Base-by-base conservation (phyloP, 2,888 invertebrate species). In the Tenthredo mesomela region DNA sequence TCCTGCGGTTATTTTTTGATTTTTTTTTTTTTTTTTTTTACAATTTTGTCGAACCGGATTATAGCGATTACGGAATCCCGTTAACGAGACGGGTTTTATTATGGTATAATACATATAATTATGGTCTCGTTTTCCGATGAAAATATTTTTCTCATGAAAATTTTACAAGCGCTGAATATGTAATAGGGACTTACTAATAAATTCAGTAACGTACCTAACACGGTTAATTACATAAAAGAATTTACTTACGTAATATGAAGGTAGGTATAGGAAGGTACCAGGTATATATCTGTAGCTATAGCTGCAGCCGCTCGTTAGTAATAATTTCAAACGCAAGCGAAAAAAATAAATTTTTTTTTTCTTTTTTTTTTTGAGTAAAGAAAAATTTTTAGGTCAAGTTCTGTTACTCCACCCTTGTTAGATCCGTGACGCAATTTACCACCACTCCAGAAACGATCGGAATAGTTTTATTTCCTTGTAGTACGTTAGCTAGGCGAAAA, bases 291-390 rank as follows among this genome's bases (percentile, higher is more conserved):
- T 43, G 10, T 21, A 29, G 29, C 1, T 29, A 37, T 43, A 73
- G 25, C 29, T 43, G 29, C 21, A 73, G 43, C 10, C 12, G 25
- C 75, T 77, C 80, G 58, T 80, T 80, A 80, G 80, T 18, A 58
- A 61, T 61, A 80, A 80, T 80, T 80, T 40, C 7, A 18, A 61
- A 61, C 18, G n/a, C n/a, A 61, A 61, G 10, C 3, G n/a, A 12
- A 43, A 33, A n/a, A n/a, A n/a, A n/a, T n/a, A n/a, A n/a, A n/a
- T n/a, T n/a, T n/a, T n/a, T n/a, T n/a, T n/a, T 33, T 37, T 37
- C 7, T 37, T 37, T 12, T 29, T 12, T 29, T 77, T 71, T 71
- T 43, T 29, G 43, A 71, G 40, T n/a, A n/a, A 71, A 18, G n/a
- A 9, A 71, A 37, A 29, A 18, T 43, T 21, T 40, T 73, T 7